Conservation (phyloP, 2,797 vertebrate species). For the Anabacerthia variegaticeps region DNA sequence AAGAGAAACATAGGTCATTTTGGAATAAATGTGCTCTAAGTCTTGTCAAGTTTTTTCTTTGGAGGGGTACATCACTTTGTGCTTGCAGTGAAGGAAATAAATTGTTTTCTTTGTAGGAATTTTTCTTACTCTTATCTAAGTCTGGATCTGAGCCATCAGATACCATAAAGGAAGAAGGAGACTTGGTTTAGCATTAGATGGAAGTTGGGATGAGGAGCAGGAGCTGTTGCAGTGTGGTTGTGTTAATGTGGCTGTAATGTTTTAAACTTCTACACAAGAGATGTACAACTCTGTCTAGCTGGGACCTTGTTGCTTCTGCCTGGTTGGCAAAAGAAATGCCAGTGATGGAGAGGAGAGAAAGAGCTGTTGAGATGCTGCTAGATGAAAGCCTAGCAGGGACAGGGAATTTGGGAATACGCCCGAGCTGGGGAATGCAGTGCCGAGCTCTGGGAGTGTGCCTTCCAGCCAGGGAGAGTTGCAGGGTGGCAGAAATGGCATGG, state of each 20-base stretch:
- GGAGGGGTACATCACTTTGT: background rate
- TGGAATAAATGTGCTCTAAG: background rate
- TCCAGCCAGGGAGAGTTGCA: background rate
- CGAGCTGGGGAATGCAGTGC: background rate
- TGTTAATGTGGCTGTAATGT: accelerated
- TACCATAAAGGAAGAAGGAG: background rate
- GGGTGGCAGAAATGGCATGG: background rate
- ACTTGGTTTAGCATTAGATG: background rate
- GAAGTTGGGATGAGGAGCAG: background rate
- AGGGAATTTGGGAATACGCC: background rate
- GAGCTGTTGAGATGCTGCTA: background rate
- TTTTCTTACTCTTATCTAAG: background rate
- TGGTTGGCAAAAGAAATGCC: background rate
- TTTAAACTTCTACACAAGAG: background rate
- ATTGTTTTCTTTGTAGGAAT: background rate
- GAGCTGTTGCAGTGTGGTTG: background rate
- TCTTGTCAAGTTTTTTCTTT: background rate
- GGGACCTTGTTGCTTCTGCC: background rate
- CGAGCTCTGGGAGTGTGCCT: background rate
- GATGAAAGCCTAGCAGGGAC: background rate
- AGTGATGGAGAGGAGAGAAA: background rate
- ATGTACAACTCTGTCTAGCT: background rate
- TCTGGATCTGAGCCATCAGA: background rate
- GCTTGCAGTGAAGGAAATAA: background rate
- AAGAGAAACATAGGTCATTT: background rate